phyloP scores from a whole-genome alignment of 2,113 vertebrate genomes.

The Calypte anna region DNA sequence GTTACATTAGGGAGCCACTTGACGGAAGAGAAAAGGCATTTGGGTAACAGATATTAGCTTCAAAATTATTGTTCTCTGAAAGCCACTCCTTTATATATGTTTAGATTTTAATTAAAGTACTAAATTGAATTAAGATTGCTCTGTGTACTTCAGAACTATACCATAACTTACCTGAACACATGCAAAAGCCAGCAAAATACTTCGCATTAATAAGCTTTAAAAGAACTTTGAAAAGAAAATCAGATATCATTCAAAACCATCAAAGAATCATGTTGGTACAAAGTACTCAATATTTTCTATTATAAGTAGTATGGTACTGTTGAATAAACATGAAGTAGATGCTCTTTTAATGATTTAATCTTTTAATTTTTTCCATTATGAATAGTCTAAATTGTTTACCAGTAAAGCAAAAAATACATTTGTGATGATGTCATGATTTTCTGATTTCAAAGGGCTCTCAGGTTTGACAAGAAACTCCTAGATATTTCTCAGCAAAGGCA shows the following conservation, averaged over 20 bases:
- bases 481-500: background rate
- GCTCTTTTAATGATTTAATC: background rate
- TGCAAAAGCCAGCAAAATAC: background rate
- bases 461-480: background rate
- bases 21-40: background rate
- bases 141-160: background rate
- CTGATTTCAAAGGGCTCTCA: background rate
- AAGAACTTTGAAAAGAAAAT: conserved; percentile 5
- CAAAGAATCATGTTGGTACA: background rate
- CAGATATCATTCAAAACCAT: background rate
- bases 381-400: background rate
- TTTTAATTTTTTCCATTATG: background rate
- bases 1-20: background rate
- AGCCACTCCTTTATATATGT: background rate
- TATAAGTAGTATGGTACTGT: background rate
- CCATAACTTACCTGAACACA: background rate
- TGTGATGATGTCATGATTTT: background rate
- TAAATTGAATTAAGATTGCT: background rate
- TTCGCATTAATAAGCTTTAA: background rate
- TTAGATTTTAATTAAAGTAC: background rate
- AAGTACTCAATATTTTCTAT: background rate
- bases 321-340: background rate
- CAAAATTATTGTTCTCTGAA: background rate
- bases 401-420: background rate
- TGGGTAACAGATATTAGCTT: background rate